Conservation (phyloP, 2,113 vertebrate genomes). For the Psephotus haematonotus region DNA sequence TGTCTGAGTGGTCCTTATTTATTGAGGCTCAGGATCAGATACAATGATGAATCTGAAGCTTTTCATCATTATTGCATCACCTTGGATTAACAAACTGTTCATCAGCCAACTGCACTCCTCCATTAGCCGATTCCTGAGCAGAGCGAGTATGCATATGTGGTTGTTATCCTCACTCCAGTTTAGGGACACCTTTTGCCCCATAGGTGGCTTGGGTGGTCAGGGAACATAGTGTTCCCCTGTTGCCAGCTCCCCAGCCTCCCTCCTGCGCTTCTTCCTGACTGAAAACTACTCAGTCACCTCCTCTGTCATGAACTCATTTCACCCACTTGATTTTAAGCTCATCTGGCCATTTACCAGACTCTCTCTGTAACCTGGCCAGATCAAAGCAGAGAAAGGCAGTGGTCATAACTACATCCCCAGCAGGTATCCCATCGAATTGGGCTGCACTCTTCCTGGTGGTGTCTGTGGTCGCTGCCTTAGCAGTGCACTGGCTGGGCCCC, state of each 20-base stretch:
- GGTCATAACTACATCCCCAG: neutral
- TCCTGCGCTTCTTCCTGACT: neutral
- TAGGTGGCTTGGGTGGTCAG: neutral
- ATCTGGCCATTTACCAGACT: neutral
- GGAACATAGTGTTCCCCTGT: neutral
- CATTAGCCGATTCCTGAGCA: neutral
- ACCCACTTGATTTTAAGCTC: neutral
- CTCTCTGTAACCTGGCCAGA: neutral
- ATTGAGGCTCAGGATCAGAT: neutral
- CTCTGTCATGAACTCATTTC: neutral
- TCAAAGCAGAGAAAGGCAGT: neutral
- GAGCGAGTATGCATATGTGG: accelerated
- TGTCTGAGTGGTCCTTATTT: neutral
- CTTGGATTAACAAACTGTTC: neutral
- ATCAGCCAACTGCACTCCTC: neutral
- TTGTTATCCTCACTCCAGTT: neutral
- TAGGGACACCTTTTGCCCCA: neutral
- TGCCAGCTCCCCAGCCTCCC: neutral
- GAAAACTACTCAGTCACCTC: neutral
- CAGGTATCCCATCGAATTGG: neutral
- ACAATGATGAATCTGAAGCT: neutral
- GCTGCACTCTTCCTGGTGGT: neutral
- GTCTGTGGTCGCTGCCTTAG: neutral
- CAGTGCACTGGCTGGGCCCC: too few relatives aligned
- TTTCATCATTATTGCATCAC: accelerated